phyloP scores from a whole-genome alignment of 1,140 invertebrate genomes.

The Aphaenogaster floridana region DNA sequence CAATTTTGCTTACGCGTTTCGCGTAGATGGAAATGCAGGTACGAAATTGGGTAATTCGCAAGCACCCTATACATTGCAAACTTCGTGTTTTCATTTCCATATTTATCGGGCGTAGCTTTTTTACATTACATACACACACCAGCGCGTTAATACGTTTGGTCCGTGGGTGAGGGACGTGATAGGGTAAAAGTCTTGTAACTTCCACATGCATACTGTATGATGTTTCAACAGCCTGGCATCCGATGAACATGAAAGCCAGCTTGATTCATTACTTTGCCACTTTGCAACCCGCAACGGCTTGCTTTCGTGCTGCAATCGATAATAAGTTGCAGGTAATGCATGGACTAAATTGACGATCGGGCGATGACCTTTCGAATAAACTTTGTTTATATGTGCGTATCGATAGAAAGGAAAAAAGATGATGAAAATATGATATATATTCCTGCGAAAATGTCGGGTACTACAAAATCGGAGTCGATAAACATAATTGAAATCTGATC shows the following conservation, averaged over 20 bases:
- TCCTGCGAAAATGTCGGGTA: background rate
- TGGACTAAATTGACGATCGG: constrained; percentile 63
- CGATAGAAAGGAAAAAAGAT: background rate
- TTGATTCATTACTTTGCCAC: constrained; percentile 62
- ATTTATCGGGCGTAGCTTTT: constrained; percentile 53
- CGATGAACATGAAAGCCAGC: constrained; percentile 63
- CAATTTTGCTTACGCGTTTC: background rate
- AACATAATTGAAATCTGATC: background rate
- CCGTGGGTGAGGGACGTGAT: constrained; percentile 44
- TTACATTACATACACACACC: constrained; percentile 51
- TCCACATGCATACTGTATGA: constrained; percentile 56
- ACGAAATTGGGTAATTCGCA: constrained; percentile 56
- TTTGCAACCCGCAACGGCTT: constrained; percentile 58
- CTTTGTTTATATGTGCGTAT: constrained; percentile 6
- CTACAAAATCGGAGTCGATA: background rate
- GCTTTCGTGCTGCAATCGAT: constrained; percentile 64
- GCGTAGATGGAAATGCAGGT: background rate
- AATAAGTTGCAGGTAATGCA: constrained; percentile 63
- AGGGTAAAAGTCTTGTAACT: constrained; percentile 62
- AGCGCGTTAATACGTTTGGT: constrained; percentile 35
- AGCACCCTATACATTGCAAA: constrained; percentile 49
- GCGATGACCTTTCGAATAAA: constrained; percentile 58
- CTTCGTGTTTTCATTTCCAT: constrained; percentile 62
- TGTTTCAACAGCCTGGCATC: constrained; percentile 61
- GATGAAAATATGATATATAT: constrained; percentile 3